phyloP scores from a whole-genome alignment of 2,797 vertebrate genomes.

The Gambelia wislizenii region DNA sequence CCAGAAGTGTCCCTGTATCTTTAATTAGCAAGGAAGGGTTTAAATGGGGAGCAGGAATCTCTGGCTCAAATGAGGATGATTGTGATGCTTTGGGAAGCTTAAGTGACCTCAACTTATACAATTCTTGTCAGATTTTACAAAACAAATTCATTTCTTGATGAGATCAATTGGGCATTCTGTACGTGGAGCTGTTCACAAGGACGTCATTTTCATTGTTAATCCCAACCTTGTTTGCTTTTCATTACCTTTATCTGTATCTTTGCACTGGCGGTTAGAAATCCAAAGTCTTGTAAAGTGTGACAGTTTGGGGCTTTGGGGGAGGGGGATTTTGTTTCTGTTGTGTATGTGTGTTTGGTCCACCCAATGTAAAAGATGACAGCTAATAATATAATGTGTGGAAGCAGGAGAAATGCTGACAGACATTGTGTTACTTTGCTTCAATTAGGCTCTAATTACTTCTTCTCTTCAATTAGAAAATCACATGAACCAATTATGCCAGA shows the following conservation, averaged over 20 bases:
- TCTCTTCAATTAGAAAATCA: slow-evolving; percentile 80
- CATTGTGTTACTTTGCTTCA: slow-evolving; percentile 77
- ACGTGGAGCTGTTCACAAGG: slow-evolving; percentile 16
- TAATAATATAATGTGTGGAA: slow-evolving; percentile 73
- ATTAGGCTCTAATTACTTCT: slow-evolving; percentile 79
- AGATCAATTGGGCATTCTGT: slow-evolving; percentile 22
- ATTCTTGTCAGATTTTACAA: slow-evolving; percentile 36
- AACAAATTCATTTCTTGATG: slow-evolving; percentile 37
- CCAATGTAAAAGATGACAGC: slow-evolving; percentile 70
- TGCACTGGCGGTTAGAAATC: slow-evolving; percentile 54
- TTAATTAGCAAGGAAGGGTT: slow-evolving; percentile 14
- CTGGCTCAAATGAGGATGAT: slow-evolving; percentile 9
- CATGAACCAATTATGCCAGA: slow-evolving; percentile 78
- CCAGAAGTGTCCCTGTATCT: background rate
- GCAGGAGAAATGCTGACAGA: slow-evolving; percentile 76
- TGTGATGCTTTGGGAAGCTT: slow-evolving; percentile 15
- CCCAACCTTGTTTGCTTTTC: slow-evolving; percentile 49
- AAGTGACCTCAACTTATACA: slow-evolving; percentile 27
- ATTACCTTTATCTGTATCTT: slow-evolving; percentile 44
- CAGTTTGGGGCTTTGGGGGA: background rate
- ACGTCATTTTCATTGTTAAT: slow-evolving; percentile 23
- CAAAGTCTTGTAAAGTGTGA: slow-evolving; percentile 13
- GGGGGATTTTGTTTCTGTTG: too few species aligned
- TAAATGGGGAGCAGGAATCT: slow-evolving; percentile 4
- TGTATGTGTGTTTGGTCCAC: slow-evolving; percentile 41